Base-by-base conservation (phyloP, 2,888 invertebrate genomes). In the Mesodorylaimus sp. region DNA sequence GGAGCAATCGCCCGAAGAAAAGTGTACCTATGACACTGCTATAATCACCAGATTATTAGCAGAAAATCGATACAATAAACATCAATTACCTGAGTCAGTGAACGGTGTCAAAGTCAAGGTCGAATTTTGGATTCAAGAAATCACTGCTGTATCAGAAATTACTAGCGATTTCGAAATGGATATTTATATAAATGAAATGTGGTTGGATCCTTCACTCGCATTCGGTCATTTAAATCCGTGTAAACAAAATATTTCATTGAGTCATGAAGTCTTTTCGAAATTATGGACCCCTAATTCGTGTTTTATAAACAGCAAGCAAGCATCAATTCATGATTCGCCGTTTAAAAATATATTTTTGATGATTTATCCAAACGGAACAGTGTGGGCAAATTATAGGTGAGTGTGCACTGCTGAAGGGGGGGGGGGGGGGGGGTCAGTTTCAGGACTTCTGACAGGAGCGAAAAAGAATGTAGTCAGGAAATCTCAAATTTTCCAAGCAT, bases 111-210 rank as follows among this genome's bases (percentile, higher is more conserved):
- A 55, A 16, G 65, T 65, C 3, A 56, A 54, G 19, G 62, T 64
- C 19, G 65, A 65, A 45, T 62, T 64, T 51, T 64, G 64, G 64
- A 56, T 64, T 24, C 64, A 64, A 52, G 64, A 62, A 19, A 62
- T 64, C 51, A 62, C 62, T 13, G 55, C 61, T 24, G 61, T 64
- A 41, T 58, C 59, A 48, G 64, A 64, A 47, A 59, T 61, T 41
- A 64, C 65, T 5, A 61, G 62, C 48, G 65, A 64, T 46, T 65
- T 65, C 47, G 64, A 64, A 59, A 60, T 63, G 60, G 64, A 64
- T 56, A 63, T 64, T 45, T 66, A 65, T 59, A 65, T 66, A 45
- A 66, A 63, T 54, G 63, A 65, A 50, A 32, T 48, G 47, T 48
- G 49, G 47, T 26, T 28, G n/a, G 44, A 43, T 26, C 26, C 24